These are phyloP conservation scores for Poecilia gillii DNA, from an alignment of 2,797 vertebrate genomes.

Conservation along the genomic window DNA sequence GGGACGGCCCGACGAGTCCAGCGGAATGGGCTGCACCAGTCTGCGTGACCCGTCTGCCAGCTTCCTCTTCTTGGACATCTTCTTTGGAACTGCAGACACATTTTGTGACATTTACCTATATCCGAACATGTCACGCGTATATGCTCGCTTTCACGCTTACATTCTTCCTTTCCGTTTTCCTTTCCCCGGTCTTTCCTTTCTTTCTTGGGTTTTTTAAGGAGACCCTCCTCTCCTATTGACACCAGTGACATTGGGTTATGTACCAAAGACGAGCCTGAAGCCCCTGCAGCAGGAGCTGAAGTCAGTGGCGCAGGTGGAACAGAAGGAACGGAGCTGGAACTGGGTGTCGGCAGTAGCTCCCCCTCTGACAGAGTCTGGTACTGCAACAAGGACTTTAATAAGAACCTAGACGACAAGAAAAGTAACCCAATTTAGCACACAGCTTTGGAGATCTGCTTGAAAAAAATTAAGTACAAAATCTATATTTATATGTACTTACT, in stretches of 20 bases:
- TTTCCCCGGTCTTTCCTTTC: slow-evolving; percentile 88
- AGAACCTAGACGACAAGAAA: slow-evolving; percentile 77
- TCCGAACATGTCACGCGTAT: not conserved
- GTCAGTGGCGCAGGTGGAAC: slow-evolving; percentile 51
- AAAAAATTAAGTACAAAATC: not conserved
- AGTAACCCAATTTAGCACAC: not conserved
- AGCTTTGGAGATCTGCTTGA: not conserved
- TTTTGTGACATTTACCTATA: not conserved
- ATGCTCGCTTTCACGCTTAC: slow-evolving; percentile 59
- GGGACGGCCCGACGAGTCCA: slow-evolving; percentile 87
- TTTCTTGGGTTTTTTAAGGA: slow-evolving; percentile 88
- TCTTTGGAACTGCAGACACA: slow-evolving; percentile 81
- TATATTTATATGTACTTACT: slow-evolving; percentile 65
- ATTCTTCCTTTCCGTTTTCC: slow-evolving; percentile 87
- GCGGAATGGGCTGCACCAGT: slow-evolving; percentile 86
- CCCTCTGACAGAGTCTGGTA: slow-evolving; percentile 88
- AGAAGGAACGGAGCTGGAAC: slow-evolving; percentile 59
- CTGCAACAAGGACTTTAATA: slow-evolving; percentile 88
- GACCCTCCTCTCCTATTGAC: slow-evolving; percentile 78
- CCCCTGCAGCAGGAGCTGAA: slow-evolving; percentile 70
- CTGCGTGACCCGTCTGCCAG: slow-evolving; percentile 80
- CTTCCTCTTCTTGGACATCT: slow-evolving; percentile 88
- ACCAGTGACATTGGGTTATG: slow-evolving; percentile 59
- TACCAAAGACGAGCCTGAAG: slow-evolving; percentile 51
- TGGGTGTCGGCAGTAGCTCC: slow-evolving; percentile 70